Evolutionary conservation across 37 sponge, comb jelly and placozoan species (phyloP).

Genomic region (Oscarella lobularis): DNA sequence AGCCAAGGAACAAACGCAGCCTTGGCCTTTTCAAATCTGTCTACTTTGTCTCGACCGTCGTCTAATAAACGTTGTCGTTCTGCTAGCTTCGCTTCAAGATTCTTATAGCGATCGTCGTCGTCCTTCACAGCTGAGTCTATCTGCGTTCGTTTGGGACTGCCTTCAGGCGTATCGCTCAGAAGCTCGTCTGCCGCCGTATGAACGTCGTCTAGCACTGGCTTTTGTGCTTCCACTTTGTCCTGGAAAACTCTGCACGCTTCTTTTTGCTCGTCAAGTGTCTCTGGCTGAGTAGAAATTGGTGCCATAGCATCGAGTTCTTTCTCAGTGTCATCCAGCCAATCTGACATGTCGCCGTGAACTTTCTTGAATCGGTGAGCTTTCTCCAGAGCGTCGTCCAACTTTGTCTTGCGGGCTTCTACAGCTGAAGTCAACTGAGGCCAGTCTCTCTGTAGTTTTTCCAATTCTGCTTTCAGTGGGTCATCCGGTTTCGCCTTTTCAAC

Average conservation of each 20-base stretch:
- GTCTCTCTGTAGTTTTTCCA: neutral
- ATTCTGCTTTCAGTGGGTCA: neutral
- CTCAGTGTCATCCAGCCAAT: slow-evolving; percentile 39
- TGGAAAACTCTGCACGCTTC: too few relatives aligned
- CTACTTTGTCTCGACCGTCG: neutral
- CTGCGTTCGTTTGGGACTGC: neutral
- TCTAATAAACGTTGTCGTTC: neutral
- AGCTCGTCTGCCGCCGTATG: neutral
- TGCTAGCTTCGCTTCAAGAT: neutral
- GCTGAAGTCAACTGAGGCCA: slow-evolving; percentile 31
- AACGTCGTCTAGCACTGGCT: neutral
- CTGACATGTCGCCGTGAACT: slow-evolving; percentile 16
- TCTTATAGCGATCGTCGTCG: neutral
- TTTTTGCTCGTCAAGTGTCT: neutral
- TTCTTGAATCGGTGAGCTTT: neutral
- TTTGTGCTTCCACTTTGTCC: neutral
- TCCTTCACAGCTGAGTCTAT: neutral
- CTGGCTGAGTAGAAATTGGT: too few relatives aligned
- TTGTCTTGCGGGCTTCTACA: slow-evolving; percentile 9
- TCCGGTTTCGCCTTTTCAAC: neutral
- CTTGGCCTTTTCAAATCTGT: neutral
- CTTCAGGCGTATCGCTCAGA: neutral
- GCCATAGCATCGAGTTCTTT: slow-evolving; percentile 10
- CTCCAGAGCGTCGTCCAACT: neutral
- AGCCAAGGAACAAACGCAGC: neutral